phyloP scores from a whole-genome alignment of 2,888 invertebrate species.

The Ophonus ardosiacus region DNA sequence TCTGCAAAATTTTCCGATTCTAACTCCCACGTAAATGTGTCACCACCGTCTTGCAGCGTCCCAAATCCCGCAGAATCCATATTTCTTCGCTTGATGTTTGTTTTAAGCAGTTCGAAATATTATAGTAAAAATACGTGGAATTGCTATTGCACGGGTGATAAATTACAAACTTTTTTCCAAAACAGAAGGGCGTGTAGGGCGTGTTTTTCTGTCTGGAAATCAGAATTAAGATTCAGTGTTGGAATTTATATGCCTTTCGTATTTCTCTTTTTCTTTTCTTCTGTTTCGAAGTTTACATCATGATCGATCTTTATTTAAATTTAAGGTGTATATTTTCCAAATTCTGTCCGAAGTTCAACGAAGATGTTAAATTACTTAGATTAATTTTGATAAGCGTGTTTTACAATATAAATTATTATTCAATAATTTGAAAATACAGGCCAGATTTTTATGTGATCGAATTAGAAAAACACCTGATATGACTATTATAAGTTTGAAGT shows the following conservation, averaged over 20 bases:
- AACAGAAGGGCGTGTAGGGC: constrained; percentile 20
- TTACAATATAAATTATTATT: no score
- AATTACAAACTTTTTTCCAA: constrained; percentile 32
- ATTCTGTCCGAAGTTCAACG: neutral
- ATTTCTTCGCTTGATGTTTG: constrained; percentile 28
- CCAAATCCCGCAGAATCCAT: constrained; percentile 20
- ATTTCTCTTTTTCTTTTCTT: constrained; percentile 34
- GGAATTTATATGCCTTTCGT: constrained; percentile 45
- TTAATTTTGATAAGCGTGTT: neutral
- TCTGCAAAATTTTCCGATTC: neutral
- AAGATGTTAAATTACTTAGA: neutral
- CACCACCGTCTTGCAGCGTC: neutral
- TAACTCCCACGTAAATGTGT: neutral
- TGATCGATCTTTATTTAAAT: constrained; percentile 52
- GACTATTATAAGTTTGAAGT: no score
- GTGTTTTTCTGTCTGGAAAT: constrained; percentile 25
- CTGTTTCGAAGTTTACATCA: constrained; percentile 35
- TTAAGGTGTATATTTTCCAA: constrained; percentile 39
- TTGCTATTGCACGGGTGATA: constrained; percentile 19
- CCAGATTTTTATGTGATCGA: no score
- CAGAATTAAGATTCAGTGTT: constrained; percentile 49
- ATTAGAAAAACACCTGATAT: no score
- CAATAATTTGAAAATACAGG: no score
- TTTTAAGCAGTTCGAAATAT: constrained; percentile 34
- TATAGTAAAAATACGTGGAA: constrained; percentile 41